Percentiles rank a stretch among this genome's conserved stretches.
phyloP scores from a whole-genome alignment of 2,113 vertebrate species.

The Plecotus auritus region DNA sequence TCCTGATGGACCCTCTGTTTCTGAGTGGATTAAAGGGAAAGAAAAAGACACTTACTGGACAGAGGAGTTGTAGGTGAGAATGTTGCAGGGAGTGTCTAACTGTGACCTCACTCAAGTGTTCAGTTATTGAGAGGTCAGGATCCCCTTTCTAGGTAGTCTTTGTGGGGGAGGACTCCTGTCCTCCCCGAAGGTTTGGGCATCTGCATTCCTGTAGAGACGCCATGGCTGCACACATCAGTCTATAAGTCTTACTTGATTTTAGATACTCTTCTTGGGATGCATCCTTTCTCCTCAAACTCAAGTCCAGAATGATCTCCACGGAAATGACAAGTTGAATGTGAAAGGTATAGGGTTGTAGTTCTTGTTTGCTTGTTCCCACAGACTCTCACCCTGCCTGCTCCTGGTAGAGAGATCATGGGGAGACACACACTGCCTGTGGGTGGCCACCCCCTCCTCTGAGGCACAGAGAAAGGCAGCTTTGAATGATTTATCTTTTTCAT shows the following conservation, averaged over 20 bases:
- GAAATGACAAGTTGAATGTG: neutral
- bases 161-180: neutral
- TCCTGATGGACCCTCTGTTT: neutral
- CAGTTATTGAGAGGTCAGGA: neutral
- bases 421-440: neutral
- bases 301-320: neutral
- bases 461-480: neutral
- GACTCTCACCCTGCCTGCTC: neutral
- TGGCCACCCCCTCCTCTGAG: neutral
- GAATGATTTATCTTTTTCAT: neutral
- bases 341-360: neutral
- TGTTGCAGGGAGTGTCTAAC: neutral
- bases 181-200: neutral
- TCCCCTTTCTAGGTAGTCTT: neutral
- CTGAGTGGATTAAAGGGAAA: neutral
- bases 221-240: no score
- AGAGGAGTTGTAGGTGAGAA: neutral
- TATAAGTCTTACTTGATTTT: neutral
- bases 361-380: neutral
- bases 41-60: neutral
- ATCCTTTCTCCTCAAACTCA: neutral
- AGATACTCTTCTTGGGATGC: neutral
- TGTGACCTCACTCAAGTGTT: neutral
- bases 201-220: neutral
- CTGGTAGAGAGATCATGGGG: neutral